Evolutionary conservation across 2,113 vertebrate species (phyloP), one percentile per base, ranked within the genome.

Genomic region (Phalacrocorax aristotelis): DNA sequence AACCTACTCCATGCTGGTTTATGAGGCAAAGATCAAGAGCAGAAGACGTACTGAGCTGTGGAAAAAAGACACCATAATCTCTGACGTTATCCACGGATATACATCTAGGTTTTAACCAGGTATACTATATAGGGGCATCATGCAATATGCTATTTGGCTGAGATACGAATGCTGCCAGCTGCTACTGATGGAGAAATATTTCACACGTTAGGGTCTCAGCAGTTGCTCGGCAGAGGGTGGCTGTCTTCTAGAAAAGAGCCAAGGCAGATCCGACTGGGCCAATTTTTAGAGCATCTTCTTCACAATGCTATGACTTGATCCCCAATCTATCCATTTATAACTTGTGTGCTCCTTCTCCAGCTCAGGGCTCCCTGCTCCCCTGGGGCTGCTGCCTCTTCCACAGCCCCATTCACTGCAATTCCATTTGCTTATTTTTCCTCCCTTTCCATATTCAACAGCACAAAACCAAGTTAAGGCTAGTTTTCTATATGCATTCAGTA

Each of bases 111-210:
- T 71, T 61, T 66, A 51, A 32, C 36, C 36, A 30, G 48, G 42
- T 34, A 6, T 14, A 1, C 7, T 14, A 12, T 4, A 1, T 0
- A 57, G 36, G 48, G 32, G 20, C 42, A 34, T n/a, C 5, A 1
- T 11, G 38, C 16, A 30, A 6, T 48, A 20, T n/a, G 30, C 58
- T 7, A 0, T 52, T 83, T 81, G 71, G 49, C 69, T 57, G 26
- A 27, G 32, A 26, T 4, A 7, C 11, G n/a, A 64, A 19, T 40
- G 13, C 36, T 70, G 36, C 49, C 17, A 54, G 79, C 34, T 72
- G 36, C 44, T 57, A 1, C 38, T 38, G 40, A 34, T 10, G 29
- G 42, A 79, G 44, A 60, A 51, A 30, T 7, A 29, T 29, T 55
- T 36, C 30, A 32, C 26, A 11, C 32, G 40, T 51, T 71, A 32